Base-by-base conservation (phyloP, 2,888 invertebrate species). In the Sinhomidia bicolor region DNA sequence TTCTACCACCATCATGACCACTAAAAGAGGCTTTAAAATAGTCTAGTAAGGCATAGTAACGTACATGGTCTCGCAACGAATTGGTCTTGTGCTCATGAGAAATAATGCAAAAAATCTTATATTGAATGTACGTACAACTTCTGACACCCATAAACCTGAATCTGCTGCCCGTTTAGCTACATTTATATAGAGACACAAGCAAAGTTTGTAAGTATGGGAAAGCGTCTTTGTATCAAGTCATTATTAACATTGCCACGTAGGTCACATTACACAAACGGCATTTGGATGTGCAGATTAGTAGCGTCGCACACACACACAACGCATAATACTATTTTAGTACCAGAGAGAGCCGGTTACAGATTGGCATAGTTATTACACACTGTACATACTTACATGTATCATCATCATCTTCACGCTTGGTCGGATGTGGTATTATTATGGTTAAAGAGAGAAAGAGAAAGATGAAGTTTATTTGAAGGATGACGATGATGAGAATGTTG, bases 161-260 rank as follows among this genome's bases (percentile, higher is more conserved):
- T 44, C 71, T 71, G 7, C 9, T 36, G n/a, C 32, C n/a, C n/a
- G 32, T 57, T 3, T n/a, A n/a, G n/a, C n/a, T n/a, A n/a, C 10
- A 9, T 47, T 47, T 47, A 14, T 47, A 14, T 47, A 47, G 47
- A 47, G 3, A 17, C 17, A 36, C 17, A 65, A 7, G 36, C 65
- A 65, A 65, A 4, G 32, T 65, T 65, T 29, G 4, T 29, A 47
- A 14, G 76, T 47, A 47, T 2, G 76, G 20, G 12, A 29, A 54
- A 54, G 14, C 17, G 41, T 12, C 14, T 79, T 36, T 71, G 71
- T 17, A 65, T n/a, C 65, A 51, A 78, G 68, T 41, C 78, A 68
- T 85, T 79, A 80, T 80, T 85, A 62, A 76, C 87, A 65, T 82
- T 82, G 76, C 87, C 76, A 87, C 87, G 87, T 87, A 87, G 87